A percentile compares a stretch with the other conserved stretches of the same genome.
Evolutionary conservation across 2,797 vertebrate genomes (phyloP).

Genomic region (Galagoides demidoff): DNA sequence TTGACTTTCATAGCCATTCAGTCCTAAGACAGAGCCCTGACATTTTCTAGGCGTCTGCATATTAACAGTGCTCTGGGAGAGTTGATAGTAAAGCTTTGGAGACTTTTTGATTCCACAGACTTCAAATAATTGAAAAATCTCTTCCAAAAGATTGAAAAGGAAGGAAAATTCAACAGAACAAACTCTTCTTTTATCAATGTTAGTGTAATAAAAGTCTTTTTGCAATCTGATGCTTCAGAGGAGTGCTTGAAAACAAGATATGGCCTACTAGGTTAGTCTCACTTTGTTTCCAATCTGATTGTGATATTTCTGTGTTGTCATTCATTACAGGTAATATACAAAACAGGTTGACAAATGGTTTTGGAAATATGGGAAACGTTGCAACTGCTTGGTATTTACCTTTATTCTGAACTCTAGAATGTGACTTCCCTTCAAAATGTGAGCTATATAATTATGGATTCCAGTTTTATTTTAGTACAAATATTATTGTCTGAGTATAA

Average conservation of each 20-base stretch:
- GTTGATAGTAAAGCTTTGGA: conserved; percentile 28
- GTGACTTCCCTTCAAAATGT: conserved; percentile 3
- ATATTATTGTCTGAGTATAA: conserved; percentile 22
- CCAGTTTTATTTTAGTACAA: conserved; percentile 40
- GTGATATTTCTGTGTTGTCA: conserved; percentile 53
- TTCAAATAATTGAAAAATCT: conserved; percentile 65
- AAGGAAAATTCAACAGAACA: conserved; percentile 38
- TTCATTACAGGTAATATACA: conserved; percentile 44
- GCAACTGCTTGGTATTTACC: conserved; percentile 9
- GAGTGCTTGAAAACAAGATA: conserved; percentile 33
- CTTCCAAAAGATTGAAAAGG: conserved; percentile 51
- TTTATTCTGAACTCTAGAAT: conserved; percentile 48
- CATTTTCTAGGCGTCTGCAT: conserved; percentile 30
- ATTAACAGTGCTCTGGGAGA: conserved; percentile 51
- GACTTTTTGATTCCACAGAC: conserved; percentile 60
- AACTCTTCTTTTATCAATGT: conserved; percentile 67
- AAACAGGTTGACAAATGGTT: conserved; percentile 67
- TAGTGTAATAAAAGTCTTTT: conserved; percentile 40
- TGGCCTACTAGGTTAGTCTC: conserved; percentile 41
- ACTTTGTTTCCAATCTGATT: conserved; percentile 43
- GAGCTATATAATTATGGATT: background rate
- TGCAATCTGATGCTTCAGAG: background rate
- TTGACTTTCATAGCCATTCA: conserved; percentile 43
- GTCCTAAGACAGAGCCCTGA: conserved; percentile 59
- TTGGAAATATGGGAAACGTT: conserved; percentile 43